Base-by-base conservation (phyloP, 2,113 vertebrate species). In the Ardeotis arabs region DNA sequence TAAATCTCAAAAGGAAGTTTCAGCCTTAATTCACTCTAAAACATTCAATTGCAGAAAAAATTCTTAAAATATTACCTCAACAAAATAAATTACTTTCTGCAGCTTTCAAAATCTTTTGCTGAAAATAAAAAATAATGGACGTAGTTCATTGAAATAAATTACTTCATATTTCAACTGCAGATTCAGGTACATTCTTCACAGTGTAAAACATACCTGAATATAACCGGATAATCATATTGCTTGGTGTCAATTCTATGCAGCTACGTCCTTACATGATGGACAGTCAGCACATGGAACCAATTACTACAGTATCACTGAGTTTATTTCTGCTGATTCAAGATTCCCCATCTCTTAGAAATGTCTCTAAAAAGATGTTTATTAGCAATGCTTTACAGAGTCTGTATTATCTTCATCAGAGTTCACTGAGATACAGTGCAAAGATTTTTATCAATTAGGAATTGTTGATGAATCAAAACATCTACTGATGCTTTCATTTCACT, bases 331-430 rank as follows among this genome's bases (percentile, higher is more conserved):
- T 63, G 35, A 68, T 93, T 95, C 84, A 89, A 88, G 28, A 96
- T 96, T 84, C 88, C 86, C 87, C 81, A 76, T 66, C 84, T 88
- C 93, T 93, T 69, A 52, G 41, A 95, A 91, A 80, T 88, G 89
- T 84, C 84, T 72, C 89, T 93, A 68, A 62, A 77, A 90, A 91
- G 76, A 29, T 90, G n/a, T 39, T 74, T 66, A 94, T 96, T 77
- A 93, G 81, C 84, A 93, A 90, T 68, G 87, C 88, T 87, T 96
- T 27, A 69, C 67, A 58, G 33, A 22, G 44, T 53, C 74, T 80
- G 45, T 15, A 74, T 86, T 83, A 72, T 41, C 95, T 95, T 96
- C 79, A 83, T 80, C 70, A 81, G 58, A 59, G 45, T 88, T 44
- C 41, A 44, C 92, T 84, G 35, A 83, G 77, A 84, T 59, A 79